Evolutionary conservation across 2,113 vertebrate genomes (phyloP), one percentile per base, ranked within the genome.

Genomic region (Donacobius atricapilla): DNA sequence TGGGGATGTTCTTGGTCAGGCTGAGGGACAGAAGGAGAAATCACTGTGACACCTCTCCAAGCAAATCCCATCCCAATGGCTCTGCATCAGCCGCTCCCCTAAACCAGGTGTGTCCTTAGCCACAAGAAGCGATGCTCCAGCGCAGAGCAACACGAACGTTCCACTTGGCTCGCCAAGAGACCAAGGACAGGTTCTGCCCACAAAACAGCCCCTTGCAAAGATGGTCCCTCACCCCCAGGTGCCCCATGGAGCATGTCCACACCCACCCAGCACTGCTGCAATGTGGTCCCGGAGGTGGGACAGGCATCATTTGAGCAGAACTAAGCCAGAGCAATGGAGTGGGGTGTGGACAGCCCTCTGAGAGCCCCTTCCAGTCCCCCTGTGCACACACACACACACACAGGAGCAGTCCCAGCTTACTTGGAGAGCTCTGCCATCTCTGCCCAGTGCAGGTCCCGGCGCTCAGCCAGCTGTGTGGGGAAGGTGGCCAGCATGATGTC

Each of bases 401-500:
- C 6, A 28, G 57, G 6, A 45, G 42, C 48, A 23, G 33, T 23
- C 56, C 54, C 48, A 54, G 75, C 98, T 94, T 97, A 99, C 99
- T 99, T 99, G 89, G 99, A 99, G 54, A 99, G 98, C 95, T 99
- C 99, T 28, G 98, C 98, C 95, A 99, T 99, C 96, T 99, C 99
- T 0, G 98, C 93, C 37, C 25, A 98, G 35, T 99, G 98, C 85
- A 99, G 83, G 80, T 98, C 97, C 68, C 98, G 98, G 93, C 99
- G 98, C 89, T 99, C 98, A 1, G 96, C 97, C 95, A 99, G 87
- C 85, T 99, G 98, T 7, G 96, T 61, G 2, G 98, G 98, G 79
- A 99, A 99, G 68, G 97, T 95, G 51, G 75, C 94, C 57, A 92
- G 93, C 97, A 99, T 98, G 91, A 99, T 98, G 83, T 98, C 97